Base-by-base conservation (phyloP, 2,113 vertebrate species). In the Gasterosteus aculeatus region DNA sequence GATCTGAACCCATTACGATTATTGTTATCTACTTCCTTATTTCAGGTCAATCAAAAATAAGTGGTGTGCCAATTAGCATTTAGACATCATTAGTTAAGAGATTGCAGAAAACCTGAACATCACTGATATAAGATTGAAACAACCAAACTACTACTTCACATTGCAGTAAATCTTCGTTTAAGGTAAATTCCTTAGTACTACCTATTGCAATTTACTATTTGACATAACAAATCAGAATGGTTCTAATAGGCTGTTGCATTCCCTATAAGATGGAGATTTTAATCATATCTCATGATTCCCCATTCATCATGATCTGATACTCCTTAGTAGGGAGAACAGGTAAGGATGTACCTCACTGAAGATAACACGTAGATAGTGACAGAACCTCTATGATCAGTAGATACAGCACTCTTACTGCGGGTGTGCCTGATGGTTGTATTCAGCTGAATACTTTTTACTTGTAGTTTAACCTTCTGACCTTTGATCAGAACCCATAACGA, bases 221-320 rank as follows among this genome's bases (percentile, higher is more conserved):
- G 35, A 38, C 35, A 38, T 38, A 6, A 6, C 35, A 38, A 38
- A 38, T 38, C 35, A 38, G 35, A 38, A 38, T 38, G 35, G 35
- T 6, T 38, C 35, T 35, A n/a, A 6, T 0, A 19, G 67, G 83
- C 89, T 79, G 92, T 92, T 93, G 92, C 88, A 70, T 81, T 87
- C 85, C 74, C 85, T 1, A 5, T 3, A 78, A 74, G 78, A 39
- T 0, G 26, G 88, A 93, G 91, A 85, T 56, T 80, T 18, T 92
- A 93, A 93, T 22, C 9, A 22, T 4, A 22, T 0, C 19, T 4
- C n/a, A 22, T 5, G 7, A 2, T 19, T 49, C 6, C 14, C 42
- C 14, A 11, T 44, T 93, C 92, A 93, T 93, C 92, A 93, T 88
- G 0, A 49, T 86, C 92, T 93, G 92, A 0, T 19, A 92, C 91